Base-by-base conservation (phyloP, 2,888 invertebrate genomes). In the Philhelius pedissequus region DNA sequence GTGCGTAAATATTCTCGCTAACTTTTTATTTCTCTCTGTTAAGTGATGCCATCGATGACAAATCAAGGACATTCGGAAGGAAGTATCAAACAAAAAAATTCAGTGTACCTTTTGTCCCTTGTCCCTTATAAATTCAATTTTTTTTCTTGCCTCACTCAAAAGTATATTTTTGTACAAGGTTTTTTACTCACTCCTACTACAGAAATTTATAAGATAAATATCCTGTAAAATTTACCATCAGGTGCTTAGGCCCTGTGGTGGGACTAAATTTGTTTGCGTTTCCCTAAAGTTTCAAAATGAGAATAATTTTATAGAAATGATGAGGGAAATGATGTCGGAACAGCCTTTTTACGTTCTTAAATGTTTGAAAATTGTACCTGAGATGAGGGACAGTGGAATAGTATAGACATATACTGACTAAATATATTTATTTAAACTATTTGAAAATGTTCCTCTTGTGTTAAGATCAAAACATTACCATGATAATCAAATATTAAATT, bases 31-130 rank as follows among this genome's bases (percentile, higher is more conserved):
- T 30, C 7, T 45, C 3, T 43, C 30, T 45, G 8, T 27, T 20
- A 6, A 27, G 27, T 52, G 27, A 43, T 48, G n/a, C 32, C 15
- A 22, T 64, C 20, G n/a, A 64, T 22, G 30, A 11, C 30, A 64
- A 64, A 32, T 64, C 64, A 64, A 64, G 64, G 32, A 64, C 20
- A 30, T 20, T 8, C 27, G 64, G 62, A 64, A 64, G 45, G 45
- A 64, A 35, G n/a, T 32, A 22, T 32, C 22, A 13, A 64, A 64
- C 48, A n/a, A 64, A 18, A 18, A 43, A 32, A 20, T 64, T 64
- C 32, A 35, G 30, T 9, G n/a, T 11, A 43, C 30, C 30, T 43
- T 60, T 62, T 58, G 58, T 38, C 35, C 38, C 15, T 15, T 11
- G 13, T 27, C 30, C 11, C 27, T 27, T 27, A 25, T 25, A 27